Conservation (phyloP, 2,888 invertebrate species). For the Erynnis tages region DNA sequence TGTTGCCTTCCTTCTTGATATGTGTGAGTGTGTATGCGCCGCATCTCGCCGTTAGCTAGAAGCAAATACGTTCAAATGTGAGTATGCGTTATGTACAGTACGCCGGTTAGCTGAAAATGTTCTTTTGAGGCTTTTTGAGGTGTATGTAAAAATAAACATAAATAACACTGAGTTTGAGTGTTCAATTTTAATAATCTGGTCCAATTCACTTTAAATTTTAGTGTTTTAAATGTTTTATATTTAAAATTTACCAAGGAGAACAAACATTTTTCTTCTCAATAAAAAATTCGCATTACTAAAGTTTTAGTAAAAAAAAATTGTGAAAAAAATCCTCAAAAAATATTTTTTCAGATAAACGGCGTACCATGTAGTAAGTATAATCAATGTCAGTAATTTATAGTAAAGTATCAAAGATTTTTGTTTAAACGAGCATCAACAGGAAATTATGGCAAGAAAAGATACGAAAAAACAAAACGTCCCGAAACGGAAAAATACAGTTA, state of each 20-base stretch:
- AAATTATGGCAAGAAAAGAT: slow-evolving; percentile 14
- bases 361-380: slow-evolving; percentile 20
- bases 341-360: slow-evolving; percentile 21
- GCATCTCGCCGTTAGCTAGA: slow-evolving; percentile 77
- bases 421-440: slow-evolving; percentile 17
- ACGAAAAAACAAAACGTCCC: slow-evolving; percentile 3
- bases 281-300: no score
- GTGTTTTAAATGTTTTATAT: no score
- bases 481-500: slow-evolving; percentile 8
- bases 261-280: no score
- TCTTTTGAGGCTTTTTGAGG: slow-evolving; percentile 23
- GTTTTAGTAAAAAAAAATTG: background rate
- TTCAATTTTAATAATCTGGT: no score
- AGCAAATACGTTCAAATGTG: slow-evolving; percentile 69
- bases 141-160: no score
- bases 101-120: slow-evolving; percentile 34
- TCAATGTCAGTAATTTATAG: slow-evolving; percentile 16
- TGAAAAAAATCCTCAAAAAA: background rate
- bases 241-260: no score
- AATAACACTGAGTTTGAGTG: no score
- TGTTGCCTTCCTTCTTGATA: slow-evolving; percentile 79
- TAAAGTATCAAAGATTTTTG: background rate
- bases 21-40: slow-evolving; percentile 76
- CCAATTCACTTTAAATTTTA: no score
- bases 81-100: slow-evolving; percentile 49